Base-by-base conservation (phyloP, 2,888 invertebrate genomes). In the Nomada fucata region DNA sequence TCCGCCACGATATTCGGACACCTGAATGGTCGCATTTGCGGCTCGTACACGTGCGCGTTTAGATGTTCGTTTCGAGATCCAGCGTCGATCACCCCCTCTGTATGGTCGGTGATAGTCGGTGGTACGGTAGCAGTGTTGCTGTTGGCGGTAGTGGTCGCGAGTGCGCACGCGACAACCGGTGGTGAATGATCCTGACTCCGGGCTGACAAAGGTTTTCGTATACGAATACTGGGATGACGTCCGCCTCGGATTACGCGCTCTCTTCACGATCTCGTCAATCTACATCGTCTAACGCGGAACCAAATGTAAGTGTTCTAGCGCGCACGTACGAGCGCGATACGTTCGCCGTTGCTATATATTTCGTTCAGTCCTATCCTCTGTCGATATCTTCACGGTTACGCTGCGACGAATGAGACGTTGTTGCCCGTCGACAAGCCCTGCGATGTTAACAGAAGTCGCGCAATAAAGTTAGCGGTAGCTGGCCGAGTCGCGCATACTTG, bases 211-310 rank as follows among this genome's bases (percentile, higher is more conserved):
- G 82, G 80, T 88, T 88, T 76, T 84, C 86, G 79, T 76, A 87
- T 75, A 88, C 87, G 88, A 84, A 90, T 89, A 89, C 85, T 87
- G 86, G 85, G 86, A 89, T 89, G 89, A 90, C 88, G 91, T 87
- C 89, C 87, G 88, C 84, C 88, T 89, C 83, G 90, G 89, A 91
- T 91, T 84, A 89, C 89, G 87, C 86, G 88, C 85, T 80, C 83
- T 84, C 87, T 87, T 89, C 88, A 86, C 89, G 89, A 90, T 89
- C 90, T 87, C 85, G 85, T 79, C 86, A 80, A 72, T 84, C 84
- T 76, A 85, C 88, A 86, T 89, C 88, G 86, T 68, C 88, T 86
- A 88, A 87, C 90, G 89, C 89, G 89, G 88, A 89, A 89, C 88
- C 90, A 91, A 91, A 90, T 91, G 91, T 89, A 90, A 90, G 89